Percentiles rank a stretch among this genome's conserved stretches.
These are phyloP conservation scores for Umimayanthus kanabou DNA, from an alignment of 92 coral and sea anemone species.

Conservation along the genomic window DNA sequence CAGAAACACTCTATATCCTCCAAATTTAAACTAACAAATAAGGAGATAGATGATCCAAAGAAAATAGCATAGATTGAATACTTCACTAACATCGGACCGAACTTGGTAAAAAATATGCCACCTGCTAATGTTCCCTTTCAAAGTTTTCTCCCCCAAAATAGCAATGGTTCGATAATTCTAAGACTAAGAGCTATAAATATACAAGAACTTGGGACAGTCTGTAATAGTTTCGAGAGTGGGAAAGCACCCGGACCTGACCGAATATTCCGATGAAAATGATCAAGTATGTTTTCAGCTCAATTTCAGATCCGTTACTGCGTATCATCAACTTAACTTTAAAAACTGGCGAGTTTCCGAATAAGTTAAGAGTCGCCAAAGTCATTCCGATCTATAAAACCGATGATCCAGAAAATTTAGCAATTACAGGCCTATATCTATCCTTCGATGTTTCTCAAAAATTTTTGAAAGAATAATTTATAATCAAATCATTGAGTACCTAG, in stretches of 20 bases:
- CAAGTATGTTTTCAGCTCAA: no score
- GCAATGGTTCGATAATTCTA: slow-evolving; percentile 11
- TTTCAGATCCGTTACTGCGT: not conserved
- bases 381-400: slow-evolving; percentile 33
- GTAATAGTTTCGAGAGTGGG: not conserved
- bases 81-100: slow-evolving; percentile 42
- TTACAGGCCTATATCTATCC: slow-evolving; percentile 36
- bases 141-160: not conserved
- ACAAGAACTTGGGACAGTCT: slow-evolving; percentile 4
- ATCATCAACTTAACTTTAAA: not conserved
- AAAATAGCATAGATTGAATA: slow-evolving; percentile 11
- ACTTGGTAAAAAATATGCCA: slow-evolving; percentile 29
- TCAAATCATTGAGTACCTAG: slow-evolving; percentile 7
- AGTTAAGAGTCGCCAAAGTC: slow-evolving; percentile 8
- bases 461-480: slow-evolving; percentile 14
- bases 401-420: slow-evolving; percentile 12
- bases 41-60: not conserved
- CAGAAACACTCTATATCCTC: not conserved
- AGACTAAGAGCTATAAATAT: slow-evolving; percentile 3
- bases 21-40: not conserved
- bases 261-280: slow-evolving; percentile 9
- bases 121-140: slow-evolving; percentile 9
- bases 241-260: slow-evolving; percentile 26
- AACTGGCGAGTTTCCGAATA: slow-evolving; percentile 19
- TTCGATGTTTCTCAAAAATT: slow-evolving; percentile 22